Evolutionary conservation across 1,140 invertebrate genomes (phyloP).

Genomic region (Reticulitermes speratus): DNA sequence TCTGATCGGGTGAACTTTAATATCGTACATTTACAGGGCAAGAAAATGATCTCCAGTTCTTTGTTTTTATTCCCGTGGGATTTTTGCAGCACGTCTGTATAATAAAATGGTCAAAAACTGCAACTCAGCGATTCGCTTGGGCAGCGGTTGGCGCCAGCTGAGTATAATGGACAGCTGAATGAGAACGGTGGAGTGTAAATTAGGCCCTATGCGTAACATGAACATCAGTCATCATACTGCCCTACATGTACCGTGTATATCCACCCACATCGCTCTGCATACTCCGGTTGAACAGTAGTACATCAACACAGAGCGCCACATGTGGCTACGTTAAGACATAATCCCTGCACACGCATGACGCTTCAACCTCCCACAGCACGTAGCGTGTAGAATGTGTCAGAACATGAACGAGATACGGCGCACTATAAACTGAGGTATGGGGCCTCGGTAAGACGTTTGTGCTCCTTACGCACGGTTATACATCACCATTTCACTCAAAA

Average conservation of each 20-base stretch:
- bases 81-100: neutral
- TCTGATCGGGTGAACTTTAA: too few species aligned
- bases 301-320: neutral
- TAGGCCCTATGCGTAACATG: neutral
- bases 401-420: neutral
- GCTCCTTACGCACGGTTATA: too few species aligned
- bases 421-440: too few species aligned
- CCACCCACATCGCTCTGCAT: neutral
- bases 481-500: too few species aligned
- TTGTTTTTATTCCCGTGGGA: neutral
- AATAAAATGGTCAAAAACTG: neutral
- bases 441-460: too few species aligned
- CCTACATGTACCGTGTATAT: neutral
- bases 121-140: neutral
- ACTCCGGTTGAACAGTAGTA: neutral
- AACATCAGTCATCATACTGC: neutral
- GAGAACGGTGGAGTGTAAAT: neutral
- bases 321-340: constrained; percentile 10
- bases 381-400: too few species aligned
- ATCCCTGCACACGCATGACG: neutral
- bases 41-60: neutral
- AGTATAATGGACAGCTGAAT: neutral
- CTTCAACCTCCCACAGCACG: neutral
- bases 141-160: neutral
- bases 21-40: neutral